Evolutionary conservation across 2,797 vertebrate genomes (phyloP).

Genomic region (Ctenochaetus hawaiiensis): DNA sequence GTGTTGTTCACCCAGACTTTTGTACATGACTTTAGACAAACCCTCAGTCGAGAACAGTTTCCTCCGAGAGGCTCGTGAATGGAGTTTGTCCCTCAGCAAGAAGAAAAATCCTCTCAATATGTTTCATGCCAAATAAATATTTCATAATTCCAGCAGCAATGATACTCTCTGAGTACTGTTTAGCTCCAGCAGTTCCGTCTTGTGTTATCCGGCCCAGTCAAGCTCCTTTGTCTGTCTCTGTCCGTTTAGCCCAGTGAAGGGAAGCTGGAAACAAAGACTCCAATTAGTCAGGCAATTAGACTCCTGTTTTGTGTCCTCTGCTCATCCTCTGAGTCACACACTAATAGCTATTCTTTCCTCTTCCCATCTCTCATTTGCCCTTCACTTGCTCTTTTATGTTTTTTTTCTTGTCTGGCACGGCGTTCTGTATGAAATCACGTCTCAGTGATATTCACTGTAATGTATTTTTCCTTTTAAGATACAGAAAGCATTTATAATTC

Average conservation of each 20-base stretch:
- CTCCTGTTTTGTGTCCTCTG: slow-evolving; percentile 72
- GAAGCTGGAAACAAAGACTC: slow-evolving; percentile 78
- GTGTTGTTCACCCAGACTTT: slow-evolving; percentile 8
- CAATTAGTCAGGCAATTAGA: slow-evolving; percentile 85
- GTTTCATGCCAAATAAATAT: slow-evolving; percentile 62
- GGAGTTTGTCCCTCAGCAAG: slow-evolving; percentile 34
- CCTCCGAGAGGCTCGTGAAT: slow-evolving; percentile 27
- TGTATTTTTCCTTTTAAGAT: slow-evolving; percentile 46
- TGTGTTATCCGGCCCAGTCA: slow-evolving; percentile 58
- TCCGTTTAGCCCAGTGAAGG: slow-evolving; percentile 68
- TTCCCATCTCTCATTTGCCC: slow-evolving; percentile 71
- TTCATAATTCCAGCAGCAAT: slow-evolving; percentile 41
- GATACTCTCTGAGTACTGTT: slow-evolving; percentile 45
- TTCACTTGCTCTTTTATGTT: slow-evolving; percentile 64
- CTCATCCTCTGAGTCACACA: slow-evolving; percentile 67
- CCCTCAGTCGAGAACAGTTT: background rate
- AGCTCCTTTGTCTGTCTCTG: slow-evolving; percentile 63
- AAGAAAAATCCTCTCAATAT: slow-evolving; percentile 2
- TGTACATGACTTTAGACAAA: slow-evolving; percentile 20
- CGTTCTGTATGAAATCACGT: slow-evolving; percentile 40
- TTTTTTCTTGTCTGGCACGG: slow-evolving; percentile 15
- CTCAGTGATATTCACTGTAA: slow-evolving; percentile 52
- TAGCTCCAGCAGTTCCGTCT: slow-evolving; percentile 42
- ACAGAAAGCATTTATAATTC: slow-evolving; percentile 55
- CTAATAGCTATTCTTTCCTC: slow-evolving; percentile 70